These are phyloP conservation scores for Actinia tenebrosa DNA, from an alignment of 64 coral and sea anemone species.

Conservation along the genomic window DNA sequence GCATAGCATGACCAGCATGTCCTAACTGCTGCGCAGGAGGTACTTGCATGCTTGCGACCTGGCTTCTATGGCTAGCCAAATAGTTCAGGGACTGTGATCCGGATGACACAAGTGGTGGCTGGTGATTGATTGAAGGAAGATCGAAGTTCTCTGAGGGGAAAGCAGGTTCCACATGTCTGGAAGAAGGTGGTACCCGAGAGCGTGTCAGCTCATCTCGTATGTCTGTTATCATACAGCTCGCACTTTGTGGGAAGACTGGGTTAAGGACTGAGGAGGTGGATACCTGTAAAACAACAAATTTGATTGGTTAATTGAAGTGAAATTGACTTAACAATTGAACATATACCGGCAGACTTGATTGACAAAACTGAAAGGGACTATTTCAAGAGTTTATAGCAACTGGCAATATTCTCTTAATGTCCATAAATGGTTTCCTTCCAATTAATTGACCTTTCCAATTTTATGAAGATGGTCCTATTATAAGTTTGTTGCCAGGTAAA, in stretches of 20 bases:
- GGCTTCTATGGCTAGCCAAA: not conserved
- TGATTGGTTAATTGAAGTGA: no score
- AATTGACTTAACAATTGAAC: not conserved
- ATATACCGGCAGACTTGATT: no score
- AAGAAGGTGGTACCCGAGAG: slow-evolving; percentile 12
- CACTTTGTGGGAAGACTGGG: slow-evolving; percentile 54
- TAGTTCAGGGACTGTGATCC: slow-evolving; percentile 25
- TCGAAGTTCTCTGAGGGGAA: slow-evolving; percentile 96
- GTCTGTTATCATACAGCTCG: slow-evolving; percentile 51
- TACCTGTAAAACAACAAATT: slow-evolving; percentile 1
- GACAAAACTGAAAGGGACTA: no score
- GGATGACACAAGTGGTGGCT: slow-evolving; percentile 25
- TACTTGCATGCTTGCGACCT: not conserved
- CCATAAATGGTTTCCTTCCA: no score
- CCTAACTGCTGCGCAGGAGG: not conserved
- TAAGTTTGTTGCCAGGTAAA: no score
- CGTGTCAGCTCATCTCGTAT: slow-evolving; percentile 50
- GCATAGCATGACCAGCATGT: not conserved
- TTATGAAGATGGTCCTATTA: no score
- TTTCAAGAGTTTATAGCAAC: no score
- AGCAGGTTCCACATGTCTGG: slow-evolving; percentile 49
- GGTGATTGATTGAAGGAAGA: slow-evolving; percentile 51
- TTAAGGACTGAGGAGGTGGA: slow-evolving; percentile 41
- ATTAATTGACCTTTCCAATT: no score
- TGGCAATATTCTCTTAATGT: no score